phyloP scores from a whole-genome alignment of 2,797 vertebrate species.

The Tamandua tetradactyla region DNA sequence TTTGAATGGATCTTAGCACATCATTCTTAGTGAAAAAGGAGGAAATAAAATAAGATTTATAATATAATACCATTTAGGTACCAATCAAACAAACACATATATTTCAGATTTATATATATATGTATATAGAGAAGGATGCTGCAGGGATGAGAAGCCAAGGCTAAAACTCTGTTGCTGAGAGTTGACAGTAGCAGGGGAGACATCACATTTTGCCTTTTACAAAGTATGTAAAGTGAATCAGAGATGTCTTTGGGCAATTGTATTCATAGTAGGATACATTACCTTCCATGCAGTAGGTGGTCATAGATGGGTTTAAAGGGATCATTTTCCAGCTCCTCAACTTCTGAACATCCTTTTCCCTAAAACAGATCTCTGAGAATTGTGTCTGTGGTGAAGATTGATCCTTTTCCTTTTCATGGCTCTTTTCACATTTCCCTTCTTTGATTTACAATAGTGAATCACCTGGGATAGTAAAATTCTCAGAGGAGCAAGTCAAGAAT shows the following conservation, averaged over 20 bases:
- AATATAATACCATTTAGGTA: background rate
- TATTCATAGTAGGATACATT: accelerated
- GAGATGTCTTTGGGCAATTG: background rate
- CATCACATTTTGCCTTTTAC: background rate
- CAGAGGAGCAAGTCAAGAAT: background rate
- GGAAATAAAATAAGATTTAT: conserved; percentile 44
- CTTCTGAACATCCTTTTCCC: too few species aligned
- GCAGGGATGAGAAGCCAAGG: accelerated
- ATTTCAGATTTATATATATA: too few species aligned
- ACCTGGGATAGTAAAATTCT: too few species aligned
- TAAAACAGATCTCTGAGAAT: accelerated
- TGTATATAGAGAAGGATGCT: accelerated
- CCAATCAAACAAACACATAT: background rate
- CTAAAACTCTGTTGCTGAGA: background rate
- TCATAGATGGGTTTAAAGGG: accelerated
- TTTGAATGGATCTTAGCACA: background rate
- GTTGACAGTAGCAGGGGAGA: too few species aligned
- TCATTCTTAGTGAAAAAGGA: background rate
- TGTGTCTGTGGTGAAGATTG: background rate
- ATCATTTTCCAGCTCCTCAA: background rate
- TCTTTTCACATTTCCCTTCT: too few species aligned
- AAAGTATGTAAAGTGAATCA: background rate
- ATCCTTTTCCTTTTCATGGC: background rate
- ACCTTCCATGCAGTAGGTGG: accelerated
- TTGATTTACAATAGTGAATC: accelerated